Evolutionary conservation across 2,113 vertebrate genomes (phyloP).

Genomic region (Ranitomeya variabilis): DNA sequence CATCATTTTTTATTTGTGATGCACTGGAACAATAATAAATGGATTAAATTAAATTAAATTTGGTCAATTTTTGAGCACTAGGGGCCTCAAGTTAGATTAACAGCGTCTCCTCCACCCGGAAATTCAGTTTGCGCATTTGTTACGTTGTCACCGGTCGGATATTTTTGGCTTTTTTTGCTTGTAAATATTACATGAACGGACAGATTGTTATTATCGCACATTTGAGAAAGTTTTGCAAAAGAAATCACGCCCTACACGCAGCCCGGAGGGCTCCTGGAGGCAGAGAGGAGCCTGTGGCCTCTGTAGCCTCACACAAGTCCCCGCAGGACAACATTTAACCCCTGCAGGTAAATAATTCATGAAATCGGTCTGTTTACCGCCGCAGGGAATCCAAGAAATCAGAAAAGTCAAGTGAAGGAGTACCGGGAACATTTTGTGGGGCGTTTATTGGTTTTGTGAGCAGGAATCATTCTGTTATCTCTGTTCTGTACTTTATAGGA

Average conservation of each 20-base stretch:
- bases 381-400: neutral
- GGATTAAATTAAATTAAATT: too few relatives aligned
- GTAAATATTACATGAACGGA: neutral
- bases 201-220: neutral
- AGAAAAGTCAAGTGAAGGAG: neutral
- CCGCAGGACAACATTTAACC: conserved; percentile 1
- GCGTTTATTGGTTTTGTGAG: neutral
- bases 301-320: neutral
- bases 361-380: neutral
- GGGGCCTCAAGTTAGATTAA: too few relatives aligned
- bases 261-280: neutral
- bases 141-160: too few relatives aligned
- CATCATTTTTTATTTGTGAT: too few relatives aligned
- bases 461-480: too few relatives aligned
- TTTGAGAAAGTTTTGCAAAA: neutral
- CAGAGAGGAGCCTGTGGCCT: neutral
- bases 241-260: neutral
- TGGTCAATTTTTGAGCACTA: too few relatives aligned
- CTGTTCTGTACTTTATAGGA: too few relatives aligned
- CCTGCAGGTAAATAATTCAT: neutral
- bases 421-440: neutral
- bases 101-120: too few relatives aligned
- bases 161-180: neutral
- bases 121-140: too few relatives aligned
- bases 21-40: too few relatives aligned